Evolutionary conservation across 2,797 vertebrate genomes (phyloP).

Genomic region (Malacoctenus gilli): DNA sequence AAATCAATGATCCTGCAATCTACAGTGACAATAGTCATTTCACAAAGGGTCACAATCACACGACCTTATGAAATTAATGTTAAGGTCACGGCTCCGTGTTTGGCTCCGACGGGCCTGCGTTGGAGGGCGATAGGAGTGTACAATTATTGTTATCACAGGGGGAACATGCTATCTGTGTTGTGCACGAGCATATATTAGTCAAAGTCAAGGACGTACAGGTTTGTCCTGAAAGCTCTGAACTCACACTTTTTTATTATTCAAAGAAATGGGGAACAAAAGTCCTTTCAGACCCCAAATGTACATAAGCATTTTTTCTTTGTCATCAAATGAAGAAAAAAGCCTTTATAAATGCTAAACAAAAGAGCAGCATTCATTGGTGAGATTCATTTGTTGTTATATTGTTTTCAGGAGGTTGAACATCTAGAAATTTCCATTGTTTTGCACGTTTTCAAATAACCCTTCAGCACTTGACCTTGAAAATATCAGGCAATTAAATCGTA

Average conservation of each 20-base stretch:
- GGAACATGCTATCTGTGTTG: constrained; percentile 41
- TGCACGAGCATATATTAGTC: constrained; percentile 45
- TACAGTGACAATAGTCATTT: constrained; percentile 68
- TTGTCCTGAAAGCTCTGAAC: constrained; percentile 20
- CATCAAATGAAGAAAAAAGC: no score
- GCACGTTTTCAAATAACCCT: no score
- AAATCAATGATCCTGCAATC: constrained; percentile 73
- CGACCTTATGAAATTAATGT: constrained; percentile 64
- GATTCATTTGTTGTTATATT: no score
- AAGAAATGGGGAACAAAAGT: not conserved
- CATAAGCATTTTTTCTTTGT: not conserved
- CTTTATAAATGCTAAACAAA: no score
- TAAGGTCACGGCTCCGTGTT: constrained; percentile 43
- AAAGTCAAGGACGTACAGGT: constrained; percentile 31
- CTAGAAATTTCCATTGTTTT: no score
- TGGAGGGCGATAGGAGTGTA: constrained; percentile 45
- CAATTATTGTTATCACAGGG: constrained; percentile 52
- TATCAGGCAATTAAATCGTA: no score
- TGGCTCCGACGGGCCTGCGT: constrained; percentile 53
- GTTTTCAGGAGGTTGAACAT: no score
- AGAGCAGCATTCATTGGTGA: no score
- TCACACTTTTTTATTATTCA: not conserved
- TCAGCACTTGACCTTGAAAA: no score
- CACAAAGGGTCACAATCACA: constrained; percentile 43
- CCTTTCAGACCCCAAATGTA: constrained; percentile 3